These are phyloP conservation scores for Oryzias celebensis DNA, from an alignment of 2,113 vertebrate genomes.

Conservation along the genomic window DNA sequence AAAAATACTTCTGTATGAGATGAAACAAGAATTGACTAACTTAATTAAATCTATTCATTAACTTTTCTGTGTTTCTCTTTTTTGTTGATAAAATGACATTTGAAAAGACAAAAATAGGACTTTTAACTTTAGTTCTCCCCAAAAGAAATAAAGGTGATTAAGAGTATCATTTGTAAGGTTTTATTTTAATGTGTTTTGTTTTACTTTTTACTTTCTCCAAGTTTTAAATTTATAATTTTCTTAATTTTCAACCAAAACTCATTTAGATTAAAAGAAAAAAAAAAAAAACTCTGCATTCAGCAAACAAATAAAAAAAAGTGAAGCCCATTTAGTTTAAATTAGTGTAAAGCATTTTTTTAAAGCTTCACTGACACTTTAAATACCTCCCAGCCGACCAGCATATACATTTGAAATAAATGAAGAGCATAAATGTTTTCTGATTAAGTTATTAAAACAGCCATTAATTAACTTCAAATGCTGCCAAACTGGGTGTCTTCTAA, in stretches of 20 bases:
- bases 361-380: slow-evolving; percentile 2
- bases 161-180: too few species aligned
- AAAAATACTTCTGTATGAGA: slow-evolving; percentile 2
- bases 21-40: background rate
- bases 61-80: slow-evolving; percentile 9
- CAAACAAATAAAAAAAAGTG: background rate
- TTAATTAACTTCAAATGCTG: slow-evolving; percentile 28
- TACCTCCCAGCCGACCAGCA: background rate
- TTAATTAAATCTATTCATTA: slow-evolving; percentile 38
- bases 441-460: slow-evolving; percentile 6
- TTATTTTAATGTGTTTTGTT: too few species aligned
- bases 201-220: too few species aligned
- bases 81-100: background rate
- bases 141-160: too few species aligned
- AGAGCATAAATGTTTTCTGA: too few species aligned
- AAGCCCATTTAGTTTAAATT: background rate
- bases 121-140: too few species aligned
- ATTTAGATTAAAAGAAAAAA: background rate
- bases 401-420: slow-evolving; percentile 16
- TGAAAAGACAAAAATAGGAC: background rate
- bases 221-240: too few species aligned
- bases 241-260: too few species aligned
- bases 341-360: background rate
- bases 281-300: background rate
- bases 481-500: slow-evolving; percentile 23